Conservation (phyloP, 2,888 invertebrate species). For the Patella pellucida region DNA sequence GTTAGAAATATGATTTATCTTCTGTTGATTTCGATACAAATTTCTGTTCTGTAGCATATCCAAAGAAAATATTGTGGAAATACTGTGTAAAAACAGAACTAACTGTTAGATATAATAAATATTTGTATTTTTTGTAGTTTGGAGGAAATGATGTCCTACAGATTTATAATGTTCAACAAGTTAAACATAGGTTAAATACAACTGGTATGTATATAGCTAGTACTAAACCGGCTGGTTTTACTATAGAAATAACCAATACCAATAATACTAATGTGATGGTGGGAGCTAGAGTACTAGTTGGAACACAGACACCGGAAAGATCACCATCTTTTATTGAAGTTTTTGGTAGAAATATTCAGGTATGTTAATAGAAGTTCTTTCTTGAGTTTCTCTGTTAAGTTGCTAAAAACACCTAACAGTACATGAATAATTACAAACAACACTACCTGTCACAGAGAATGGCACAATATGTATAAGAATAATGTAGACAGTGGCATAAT, state of each 20-base stretch:
- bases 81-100: neutral
- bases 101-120: neutral
- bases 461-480: no score
- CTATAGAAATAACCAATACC: conserved; percentile 87
- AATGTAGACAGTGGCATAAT: no score
- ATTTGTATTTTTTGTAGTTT: conserved; percentile 72
- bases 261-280: conserved; percentile 88
- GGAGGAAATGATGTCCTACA: conserved; percentile 95
- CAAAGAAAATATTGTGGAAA: no score
- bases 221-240: conserved; percentile 90
- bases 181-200: conserved; percentile 90
- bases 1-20: no score
- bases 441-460: no score
- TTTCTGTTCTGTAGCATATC: no score
- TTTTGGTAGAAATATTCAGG: conserved; percentile 65
- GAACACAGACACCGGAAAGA: conserved; percentile 84
- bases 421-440: no score
- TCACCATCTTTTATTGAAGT: conserved; percentile 77
- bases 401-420: neutral
- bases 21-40: no score
- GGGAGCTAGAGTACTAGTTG: conserved; percentile 87
- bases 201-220: conserved; percentile 92
- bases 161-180: conserved; percentile 92
- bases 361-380: conserved; percentile 19
- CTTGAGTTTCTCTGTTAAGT: neutral